Conservation (phyloP, 2,113 vertebrate species). For the Alexandromys fortis region DNA sequence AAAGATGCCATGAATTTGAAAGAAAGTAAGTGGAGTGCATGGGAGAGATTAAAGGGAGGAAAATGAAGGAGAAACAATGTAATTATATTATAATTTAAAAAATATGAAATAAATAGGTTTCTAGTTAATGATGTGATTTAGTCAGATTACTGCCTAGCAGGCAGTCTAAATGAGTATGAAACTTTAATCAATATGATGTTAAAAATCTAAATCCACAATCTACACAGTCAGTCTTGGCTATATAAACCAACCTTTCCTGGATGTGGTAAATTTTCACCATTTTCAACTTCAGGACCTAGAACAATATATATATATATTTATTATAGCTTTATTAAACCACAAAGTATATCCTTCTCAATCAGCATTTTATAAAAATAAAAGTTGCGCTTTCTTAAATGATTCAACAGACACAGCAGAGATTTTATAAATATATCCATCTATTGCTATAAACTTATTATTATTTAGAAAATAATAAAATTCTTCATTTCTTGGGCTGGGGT, state of each 20-base stretch:
- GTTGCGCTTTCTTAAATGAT: conserved; percentile 5
- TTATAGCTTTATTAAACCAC: conserved; percentile 38
- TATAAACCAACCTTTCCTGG: conserved; percentile 80
- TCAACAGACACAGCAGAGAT: background rate
- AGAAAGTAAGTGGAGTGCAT: background rate
- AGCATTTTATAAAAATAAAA: conserved; percentile 51
- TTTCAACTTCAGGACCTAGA: conserved; percentile 72
- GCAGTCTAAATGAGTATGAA: conserved; percentile 19
- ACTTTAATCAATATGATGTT: conserved; percentile 6
- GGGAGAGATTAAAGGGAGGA: background rate
- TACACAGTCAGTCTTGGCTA: conserved; percentile 16
- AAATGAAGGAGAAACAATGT: background rate
- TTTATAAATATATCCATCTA: conserved; percentile 27
- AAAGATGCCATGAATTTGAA: background rate
- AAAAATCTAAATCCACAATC: conserved; percentile 43
- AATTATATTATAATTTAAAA: background rate
- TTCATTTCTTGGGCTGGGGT: background rate
- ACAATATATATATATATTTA: conserved; percentile 39
- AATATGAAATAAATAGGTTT: background rate
- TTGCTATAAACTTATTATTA: conserved; percentile 20
- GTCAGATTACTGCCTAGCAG: background rate
- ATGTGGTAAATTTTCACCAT: conserved; percentile 69
- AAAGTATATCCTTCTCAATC: background rate
- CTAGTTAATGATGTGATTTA: conserved; percentile 26
- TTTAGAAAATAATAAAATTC: conserved; percentile 17